phyloP scores from a whole-genome alignment of 2,797 vertebrate genomes.

The Coranthus polyacanthus region DNA sequence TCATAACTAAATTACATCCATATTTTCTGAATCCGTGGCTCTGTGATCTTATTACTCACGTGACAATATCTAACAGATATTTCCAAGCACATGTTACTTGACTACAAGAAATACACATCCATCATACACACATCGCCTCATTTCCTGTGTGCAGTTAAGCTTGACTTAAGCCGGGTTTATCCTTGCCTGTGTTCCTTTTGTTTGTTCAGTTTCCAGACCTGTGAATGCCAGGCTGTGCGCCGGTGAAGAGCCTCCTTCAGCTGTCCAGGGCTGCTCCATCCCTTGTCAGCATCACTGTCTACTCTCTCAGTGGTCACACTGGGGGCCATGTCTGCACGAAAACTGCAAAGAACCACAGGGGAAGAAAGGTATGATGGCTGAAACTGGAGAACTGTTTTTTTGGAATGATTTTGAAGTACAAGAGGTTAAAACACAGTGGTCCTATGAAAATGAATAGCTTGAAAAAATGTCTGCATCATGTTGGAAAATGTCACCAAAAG shows the following conservation, averaged over 20 bases:
- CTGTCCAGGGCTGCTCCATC: conserved; percentile 88
- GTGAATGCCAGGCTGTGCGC: conserved; percentile 87
- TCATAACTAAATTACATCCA: too few species aligned
- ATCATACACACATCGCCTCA: too few species aligned
- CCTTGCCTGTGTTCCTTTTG: conserved; percentile 34
- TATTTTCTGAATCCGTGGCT: too few species aligned
- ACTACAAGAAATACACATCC: too few species aligned
- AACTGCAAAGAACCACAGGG: conserved; percentile 89
- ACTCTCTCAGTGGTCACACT: conserved; percentile 90
- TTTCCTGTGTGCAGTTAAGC: conserved; percentile 13
- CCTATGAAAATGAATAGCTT: not conserved
- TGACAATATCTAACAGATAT: too few species aligned
- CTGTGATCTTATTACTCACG: too few species aligned
- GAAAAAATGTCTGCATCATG: not conserved
- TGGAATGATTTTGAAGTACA: not conserved
- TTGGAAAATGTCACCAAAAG: conserved; percentile 1
- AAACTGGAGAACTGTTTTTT: too few species aligned
- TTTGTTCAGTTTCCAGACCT: conserved; percentile 89
- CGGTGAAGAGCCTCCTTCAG: conserved; percentile 82
- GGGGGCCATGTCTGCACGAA: conserved; percentile 91
- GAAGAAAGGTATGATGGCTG: conserved; percentile 87
- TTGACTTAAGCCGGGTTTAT: conserved; percentile 40
- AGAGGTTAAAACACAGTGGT: not conserved
- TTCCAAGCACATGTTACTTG: too few species aligned
- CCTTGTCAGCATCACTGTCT: conserved; percentile 87